Evolutionary conservation across 2,888 invertebrate species (phyloP).

Genomic region (Oscheius sp.): DNA sequence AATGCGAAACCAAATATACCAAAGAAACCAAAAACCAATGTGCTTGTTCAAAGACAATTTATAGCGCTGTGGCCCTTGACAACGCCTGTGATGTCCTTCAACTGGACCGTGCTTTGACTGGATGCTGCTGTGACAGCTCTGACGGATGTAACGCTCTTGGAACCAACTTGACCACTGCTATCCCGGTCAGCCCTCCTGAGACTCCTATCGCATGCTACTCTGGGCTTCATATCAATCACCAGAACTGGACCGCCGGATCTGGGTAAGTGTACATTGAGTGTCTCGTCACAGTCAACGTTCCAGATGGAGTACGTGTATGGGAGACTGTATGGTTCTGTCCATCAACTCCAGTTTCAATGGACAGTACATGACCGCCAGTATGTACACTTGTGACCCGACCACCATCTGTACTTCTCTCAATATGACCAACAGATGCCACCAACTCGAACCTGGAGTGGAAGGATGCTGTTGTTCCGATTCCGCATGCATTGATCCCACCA

Average conservation of each 20-base stretch:
- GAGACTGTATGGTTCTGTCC: constrained; percentile 52
- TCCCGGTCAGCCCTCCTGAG: constrained; percentile 43
- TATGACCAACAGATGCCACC: constrained; percentile 45
- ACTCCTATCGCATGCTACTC: constrained; percentile 53
- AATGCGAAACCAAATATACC: no score
- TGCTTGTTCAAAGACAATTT: background rate
- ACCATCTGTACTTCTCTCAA: constrained; percentile 46
- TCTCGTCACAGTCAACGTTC: background rate
- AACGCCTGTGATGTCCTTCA: constrained; percentile 47
- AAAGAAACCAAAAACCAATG: no score
- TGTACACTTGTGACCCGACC: constrained; percentile 59
- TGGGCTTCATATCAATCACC: constrained; percentile 46
- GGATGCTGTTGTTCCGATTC: constrained; percentile 53
- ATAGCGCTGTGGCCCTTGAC: constrained; percentile 44
- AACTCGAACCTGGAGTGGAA: constrained; percentile 46
- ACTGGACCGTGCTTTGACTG: constrained; percentile 40
- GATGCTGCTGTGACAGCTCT: constrained; percentile 48
- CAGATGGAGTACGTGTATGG: constrained; percentile 50
- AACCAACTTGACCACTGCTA: constrained; percentile 40
- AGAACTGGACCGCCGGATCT: constrained; percentile 39
- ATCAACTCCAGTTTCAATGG: constrained; percentile 49
- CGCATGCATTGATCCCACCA: constrained; percentile 40
- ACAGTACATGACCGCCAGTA: constrained; percentile 36
- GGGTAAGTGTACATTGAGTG: constrained; percentile 24
- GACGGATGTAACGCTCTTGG: constrained; percentile 47